Evolutionary conservation across 2,113 vertebrate species (phyloP), one percentile per base, ranked within the genome.

Genomic region (Clupea harengus): DNA sequence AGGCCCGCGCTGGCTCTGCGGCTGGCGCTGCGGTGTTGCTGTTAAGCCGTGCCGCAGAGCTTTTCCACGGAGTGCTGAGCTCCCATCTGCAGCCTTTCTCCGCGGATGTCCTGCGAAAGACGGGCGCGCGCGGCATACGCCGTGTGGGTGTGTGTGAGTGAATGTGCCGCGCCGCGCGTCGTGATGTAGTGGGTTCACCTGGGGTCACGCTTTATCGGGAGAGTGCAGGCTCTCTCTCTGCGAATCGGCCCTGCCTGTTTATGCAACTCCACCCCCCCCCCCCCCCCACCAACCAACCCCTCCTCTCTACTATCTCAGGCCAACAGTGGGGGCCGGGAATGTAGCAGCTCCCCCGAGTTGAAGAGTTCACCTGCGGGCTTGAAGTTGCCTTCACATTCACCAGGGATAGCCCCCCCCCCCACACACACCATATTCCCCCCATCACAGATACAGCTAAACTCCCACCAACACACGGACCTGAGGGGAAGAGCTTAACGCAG

Each of bases 341-440:
- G 46, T 82, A 60, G 83, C 67, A 32, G 67, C 86, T n/a, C 82
- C 47, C 7, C 54, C 6, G 88, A 93, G 92, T 93, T 93, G 91
- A 93, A 92, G 89, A 93, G 93, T 93, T 94, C 93, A 94, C 86
- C 89, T 88, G 60, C 87, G 87, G 47, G 89, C 87, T 91, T 87
- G 75, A 88, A 84, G 88, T 87, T 89, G 83, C 88, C 18, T 88
- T 87, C 88, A 91, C 84, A 80, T 91, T 90, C 87, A 86, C 80
- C 47, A 85, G 88, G 86, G 83, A 87, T 28, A 28, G 9, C 64
- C 25, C 64, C n/a, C 22, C 60, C 13, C 9, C 60, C n/a, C n/a
- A 20, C 5, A 25, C 60, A 0, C 20, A 5, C 60, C 20, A 22
- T 39, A 39, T 39, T 39, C 39, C 28, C 72, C 28, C 72, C 25